Evolutionary conservation across 1,140 invertebrate genomes (phyloP).

Genomic region (Drosophila mauritiana): DNA sequence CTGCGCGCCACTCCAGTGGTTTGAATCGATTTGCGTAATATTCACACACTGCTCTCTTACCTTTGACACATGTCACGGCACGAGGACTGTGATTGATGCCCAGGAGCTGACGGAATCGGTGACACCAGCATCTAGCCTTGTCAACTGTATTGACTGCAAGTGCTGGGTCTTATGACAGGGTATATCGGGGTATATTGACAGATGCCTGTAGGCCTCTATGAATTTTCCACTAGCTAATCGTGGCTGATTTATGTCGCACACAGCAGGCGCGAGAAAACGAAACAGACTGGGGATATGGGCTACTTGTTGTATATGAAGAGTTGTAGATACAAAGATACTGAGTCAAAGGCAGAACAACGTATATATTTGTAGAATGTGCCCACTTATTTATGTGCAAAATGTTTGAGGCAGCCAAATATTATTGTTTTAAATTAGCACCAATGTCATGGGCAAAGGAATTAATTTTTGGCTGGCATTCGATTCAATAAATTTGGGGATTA

Average conservation of each 20-base stretch:
- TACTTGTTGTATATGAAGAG: conserved; percentile 13
- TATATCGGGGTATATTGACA: conserved; percentile 9
- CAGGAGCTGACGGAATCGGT: conserved; percentile 11
- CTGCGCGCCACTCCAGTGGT: conserved; percentile 5
- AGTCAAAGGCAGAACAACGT: not conserved
- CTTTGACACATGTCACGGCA: conserved; percentile 75
- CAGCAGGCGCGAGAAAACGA: conserved; percentile 1
- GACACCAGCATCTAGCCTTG: conserved; percentile 21
- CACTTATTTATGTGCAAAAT: conserved; percentile 44
- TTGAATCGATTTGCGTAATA: conserved; percentile 60
- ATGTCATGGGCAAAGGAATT: conserved; percentile 79
- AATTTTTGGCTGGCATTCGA: conserved; percentile 28
- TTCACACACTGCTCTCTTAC: conserved; percentile 66
- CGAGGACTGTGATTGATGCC: conserved; percentile 65
- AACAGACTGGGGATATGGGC: conserved; percentile 1
- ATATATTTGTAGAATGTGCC: conserved; percentile 2
- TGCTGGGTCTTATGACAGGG: conserved; percentile 30
- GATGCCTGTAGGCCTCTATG: conserved; percentile 21
- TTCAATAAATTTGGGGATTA: conserved; percentile 37
- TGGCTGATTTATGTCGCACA: conserved; percentile 38
- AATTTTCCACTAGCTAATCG: conserved; percentile 34
- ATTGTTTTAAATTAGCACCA: conserved; percentile 80
- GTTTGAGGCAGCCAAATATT: conserved; percentile 53
- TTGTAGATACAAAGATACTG: conserved; percentile 10
- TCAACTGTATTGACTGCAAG: conserved; percentile 57